Evolutionary conservation across 2,888 invertebrate species (phyloP).

Genomic region (Euphydryas editha): DNA sequence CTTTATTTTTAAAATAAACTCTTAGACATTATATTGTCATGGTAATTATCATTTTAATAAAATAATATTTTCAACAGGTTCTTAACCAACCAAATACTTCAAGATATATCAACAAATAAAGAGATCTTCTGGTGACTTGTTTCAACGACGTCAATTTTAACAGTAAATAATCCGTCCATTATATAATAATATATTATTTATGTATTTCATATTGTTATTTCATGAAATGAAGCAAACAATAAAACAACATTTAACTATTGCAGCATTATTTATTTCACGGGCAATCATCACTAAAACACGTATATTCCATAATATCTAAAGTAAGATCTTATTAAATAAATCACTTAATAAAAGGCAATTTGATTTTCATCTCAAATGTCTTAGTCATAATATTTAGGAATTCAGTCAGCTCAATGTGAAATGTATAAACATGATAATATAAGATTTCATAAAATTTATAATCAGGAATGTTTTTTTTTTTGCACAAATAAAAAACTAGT

Average conservation of each 20-base stretch:
- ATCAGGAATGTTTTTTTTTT: background rate
- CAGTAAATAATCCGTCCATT: conserved; percentile 36
- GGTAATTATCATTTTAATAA: too few relatives aligned
- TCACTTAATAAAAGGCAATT: conserved; percentile 57
- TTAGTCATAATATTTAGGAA: conserved; percentile 32
- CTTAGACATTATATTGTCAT: background rate
- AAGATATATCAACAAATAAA: conserved; percentile 85
- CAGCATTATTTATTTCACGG: conserved; percentile 43
- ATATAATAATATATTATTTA: conserved; percentile 15
- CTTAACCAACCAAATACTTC: conserved; percentile 86
- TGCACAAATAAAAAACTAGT: background rate
- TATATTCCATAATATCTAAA: conserved; percentile 48
- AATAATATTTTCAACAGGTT: conserved; percentile 63
- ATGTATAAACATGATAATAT: background rate
- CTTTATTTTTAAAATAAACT: background rate
- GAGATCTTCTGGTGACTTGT: conserved; percentile 86
- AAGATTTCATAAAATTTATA: background rate
- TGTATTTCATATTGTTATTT: conserved; percentile 7
- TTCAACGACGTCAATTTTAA: background rate
- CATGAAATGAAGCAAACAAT: conserved; percentile 33
- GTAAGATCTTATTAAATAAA: conserved; percentile 46
- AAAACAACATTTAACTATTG: conserved; percentile 27
- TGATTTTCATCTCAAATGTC: conserved; percentile 41
- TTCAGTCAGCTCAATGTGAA: conserved; percentile 20
- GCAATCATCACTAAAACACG: conserved; percentile 57